Evolutionary conservation across 2,113 vertebrate species (phyloP).

Genomic region (Myotis brandtii): DNA sequence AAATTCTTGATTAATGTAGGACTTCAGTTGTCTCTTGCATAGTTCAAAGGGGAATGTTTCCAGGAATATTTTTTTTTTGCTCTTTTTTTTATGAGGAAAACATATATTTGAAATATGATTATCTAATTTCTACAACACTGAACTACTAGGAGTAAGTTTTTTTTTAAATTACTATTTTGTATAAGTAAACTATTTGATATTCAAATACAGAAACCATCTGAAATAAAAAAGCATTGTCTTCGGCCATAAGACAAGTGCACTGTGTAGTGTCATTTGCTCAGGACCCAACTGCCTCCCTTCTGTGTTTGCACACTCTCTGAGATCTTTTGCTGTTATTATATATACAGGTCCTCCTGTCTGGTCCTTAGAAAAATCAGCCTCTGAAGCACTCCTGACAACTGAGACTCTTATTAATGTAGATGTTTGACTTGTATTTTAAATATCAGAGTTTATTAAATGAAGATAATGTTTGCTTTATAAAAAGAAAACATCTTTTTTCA

Average conservation of each 20-base stretch:
- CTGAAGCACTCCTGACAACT: slow-evolving; percentile 73
- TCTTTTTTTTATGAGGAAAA: slow-evolving; percentile 48
- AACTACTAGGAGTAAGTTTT: slow-evolving; percentile 67
- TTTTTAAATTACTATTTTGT: slow-evolving; percentile 72
- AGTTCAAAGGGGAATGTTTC: slow-evolving; percentile 61
- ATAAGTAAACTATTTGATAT: slow-evolving; percentile 44
- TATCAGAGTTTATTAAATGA: slow-evolving; percentile 86
- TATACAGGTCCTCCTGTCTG: slow-evolving; percentile 45
- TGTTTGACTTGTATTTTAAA: slow-evolving; percentile 82
- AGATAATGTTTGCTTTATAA: slow-evolving; percentile 80
- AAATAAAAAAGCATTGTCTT: slow-evolving; percentile 47
- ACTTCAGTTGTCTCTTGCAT: slow-evolving; percentile 46
- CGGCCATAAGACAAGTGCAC: slow-evolving; percentile 74
- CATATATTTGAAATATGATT: slow-evolving; percentile 61
- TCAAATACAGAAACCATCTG: background rate
- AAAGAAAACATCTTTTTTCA: background rate
- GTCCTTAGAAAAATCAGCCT: slow-evolving; percentile 70
- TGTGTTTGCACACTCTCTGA: background rate
- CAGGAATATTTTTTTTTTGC: slow-evolving; percentile 51
- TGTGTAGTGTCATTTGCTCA: slow-evolving; percentile 68
- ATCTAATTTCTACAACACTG: slow-evolving; percentile 71
- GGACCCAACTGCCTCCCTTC: slow-evolving; percentile 37
- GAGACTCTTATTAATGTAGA: slow-evolving; percentile 74
- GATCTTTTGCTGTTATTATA: background rate
- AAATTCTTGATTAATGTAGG: background rate